Evolutionary conservation across 2,888 invertebrate genomes (phyloP), one percentile per base, ranked within the genome.

Genomic region (Eristalinus aeneus): DNA sequence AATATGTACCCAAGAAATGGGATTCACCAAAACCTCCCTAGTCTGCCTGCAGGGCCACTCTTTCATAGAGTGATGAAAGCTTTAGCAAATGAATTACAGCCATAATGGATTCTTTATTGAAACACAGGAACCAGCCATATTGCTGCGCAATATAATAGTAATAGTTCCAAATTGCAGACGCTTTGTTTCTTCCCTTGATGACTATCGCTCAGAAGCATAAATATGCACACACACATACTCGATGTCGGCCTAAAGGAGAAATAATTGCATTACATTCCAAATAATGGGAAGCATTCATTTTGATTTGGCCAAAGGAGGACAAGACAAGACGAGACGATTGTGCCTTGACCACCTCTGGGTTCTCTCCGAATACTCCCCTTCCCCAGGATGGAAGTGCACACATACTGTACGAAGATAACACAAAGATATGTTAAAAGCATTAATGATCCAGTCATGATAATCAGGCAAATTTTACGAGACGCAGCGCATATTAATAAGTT

Each of bases 61-160:
- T 32, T 53, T 72, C 63, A 72, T 72, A 63, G 34, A 72, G 63
- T 34, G 36, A 54, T 72, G 27, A 63, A 23, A 32, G 20, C 34
- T 72, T 63, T n/a, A 16, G n/a, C 23, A 63, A 61, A 71, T 61
- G 20, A 46, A 60, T 71, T 60, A 27, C 39, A 39, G 46, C 9
- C 46, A 46, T 71, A 61, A 72, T 53, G 46, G 60, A 46, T 31
- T 39, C 58, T 60, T 71, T 60, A 71, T 71, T 71, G 53, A 72
- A 72, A 56, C 68, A 54, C 22, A 32, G 12, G 12, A 68, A 39
- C 39, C 46, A 12, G 22, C 32, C 61, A 22, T 36, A 63, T 54
- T 63, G 22, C 12, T 53, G n/a, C 53, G n/a, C 60, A 31, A 46
- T 60, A 31, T 31, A 20, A 71, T 71, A 39, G 46, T 53, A 63